Conservation (phyloP, 2,113 vertebrate genomes). For the Pristiophorus japonicus region DNA sequence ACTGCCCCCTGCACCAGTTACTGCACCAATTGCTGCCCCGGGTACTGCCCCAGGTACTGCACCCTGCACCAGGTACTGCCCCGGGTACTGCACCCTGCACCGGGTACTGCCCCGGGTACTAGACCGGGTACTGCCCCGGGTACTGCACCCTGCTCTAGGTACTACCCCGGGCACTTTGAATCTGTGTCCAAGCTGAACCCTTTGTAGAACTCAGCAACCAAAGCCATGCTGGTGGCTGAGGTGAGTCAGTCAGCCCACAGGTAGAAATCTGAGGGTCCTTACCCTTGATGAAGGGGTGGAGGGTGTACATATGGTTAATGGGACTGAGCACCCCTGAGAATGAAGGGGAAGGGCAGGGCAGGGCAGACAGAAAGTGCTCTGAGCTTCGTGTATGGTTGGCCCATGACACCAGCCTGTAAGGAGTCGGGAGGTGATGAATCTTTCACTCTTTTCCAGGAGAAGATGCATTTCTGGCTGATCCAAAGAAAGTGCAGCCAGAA, state of each 20-base stretch:
- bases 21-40: too few relatives aligned
- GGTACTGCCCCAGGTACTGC: too few relatives aligned
- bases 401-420: background rate
- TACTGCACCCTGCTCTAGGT: too few relatives aligned
- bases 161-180: too few relatives aligned
- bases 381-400: background rate
- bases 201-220: background rate
- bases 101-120: too few relatives aligned
- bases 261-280: background rate
- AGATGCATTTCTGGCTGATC: background rate
- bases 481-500: background rate
- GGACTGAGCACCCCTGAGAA: background rate
- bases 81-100: too few relatives aligned
- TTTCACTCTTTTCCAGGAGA: slow-evolving; percentile 1
- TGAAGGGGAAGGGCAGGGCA: background rate
- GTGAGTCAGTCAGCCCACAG: background rate
- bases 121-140: too few relatives aligned
- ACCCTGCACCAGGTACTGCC: too few relatives aligned
- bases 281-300: background rate
- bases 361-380: background rate
- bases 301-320: background rate
- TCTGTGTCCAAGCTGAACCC: too few relatives aligned
- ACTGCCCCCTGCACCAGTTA: too few relatives aligned
- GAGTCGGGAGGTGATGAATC: background rate
- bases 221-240: too few relatives aligned